Base-by-base conservation (phyloP, 2,113 vertebrate species). In the Tricholaema leucomelas region DNA sequence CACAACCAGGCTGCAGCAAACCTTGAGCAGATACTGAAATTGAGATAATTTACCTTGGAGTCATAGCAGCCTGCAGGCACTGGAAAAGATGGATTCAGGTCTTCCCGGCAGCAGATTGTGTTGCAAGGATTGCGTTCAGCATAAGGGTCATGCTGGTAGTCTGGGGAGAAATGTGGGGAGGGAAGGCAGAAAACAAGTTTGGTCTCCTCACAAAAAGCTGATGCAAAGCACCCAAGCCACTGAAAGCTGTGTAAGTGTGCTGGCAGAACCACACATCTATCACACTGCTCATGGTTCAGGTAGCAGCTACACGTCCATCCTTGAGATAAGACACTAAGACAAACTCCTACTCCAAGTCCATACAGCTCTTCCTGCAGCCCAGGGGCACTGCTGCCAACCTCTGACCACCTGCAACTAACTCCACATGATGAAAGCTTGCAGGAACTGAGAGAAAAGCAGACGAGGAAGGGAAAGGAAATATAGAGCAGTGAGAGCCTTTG, bases 31-130 rank as follows among this genome's bases (percentile, higher is more conserved):
- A 71, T n/a, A 50, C 2, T 31, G 54, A 56, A 87, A 80, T 4
- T 9, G 31, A 60, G 7, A 44, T 50, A 50, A 88, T 85, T 94
- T 97, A 98, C 98, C 98, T 99, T 99, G 8, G 98, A 98, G 94
- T 99, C 98, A 77, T 99, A 99, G 95, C 98, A 99, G 35, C 99
- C 98, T 88, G 96, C 98, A 33, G 98, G 98, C 54, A 90, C 95
- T 58, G 98, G 98, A 36, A 94, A 94, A 61, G 75, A 91, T 56
- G 94, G 87, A 71, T 96, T 98, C 80, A 99, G 96, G 96, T 99
- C 98, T 55, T 98, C 97, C n/a, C 98, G 97, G 93, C 98, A 99
- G 95, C 98, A 99, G 96, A 99, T 98, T 74, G 98, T 98, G 70
- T 97, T 98, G 93, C 98, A 99, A 3, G 98, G 98, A 89, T 99